A percentile compares a stretch with the other conserved stretches of the same genome.
These are phyloP conservation scores for Istiophorus platypterus DNA, from an alignment of 2,113 vertebrate genomes.

Conservation along the genomic window DNA sequence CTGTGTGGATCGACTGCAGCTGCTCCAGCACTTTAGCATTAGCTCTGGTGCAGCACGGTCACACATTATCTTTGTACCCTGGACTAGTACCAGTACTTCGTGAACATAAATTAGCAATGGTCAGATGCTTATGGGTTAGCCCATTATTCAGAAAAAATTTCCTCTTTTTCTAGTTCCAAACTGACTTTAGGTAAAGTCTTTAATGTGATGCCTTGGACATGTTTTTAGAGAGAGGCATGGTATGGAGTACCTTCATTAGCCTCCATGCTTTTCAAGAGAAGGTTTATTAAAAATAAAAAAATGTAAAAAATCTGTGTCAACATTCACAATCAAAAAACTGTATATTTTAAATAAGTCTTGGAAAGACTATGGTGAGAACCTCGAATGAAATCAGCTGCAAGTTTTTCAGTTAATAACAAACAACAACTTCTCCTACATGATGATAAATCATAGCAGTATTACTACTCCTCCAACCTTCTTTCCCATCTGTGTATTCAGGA, in stretches of 20 bases:
- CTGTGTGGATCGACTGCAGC: neutral
- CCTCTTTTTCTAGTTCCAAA: neutral
- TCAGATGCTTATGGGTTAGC: neutral
- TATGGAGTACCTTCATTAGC: neutral
- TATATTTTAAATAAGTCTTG: too few species aligned
- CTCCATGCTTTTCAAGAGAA: too few species aligned
- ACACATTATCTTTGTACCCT: constrained; percentile 7
- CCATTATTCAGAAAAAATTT: constrained; percentile 1
- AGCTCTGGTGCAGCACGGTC: constrained; percentile 9
- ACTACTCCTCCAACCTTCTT: neutral
- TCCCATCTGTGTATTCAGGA: neutral
- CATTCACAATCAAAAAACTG: too few species aligned
- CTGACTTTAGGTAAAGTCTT: neutral
- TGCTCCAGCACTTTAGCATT: neutral
- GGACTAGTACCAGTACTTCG: neutral
- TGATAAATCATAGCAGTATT: neutral
- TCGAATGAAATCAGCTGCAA: too few species aligned
- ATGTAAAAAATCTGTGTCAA: too few species aligned
- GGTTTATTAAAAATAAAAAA: too few species aligned
- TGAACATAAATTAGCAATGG: constrained; percentile 1
- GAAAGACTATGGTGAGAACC: too few species aligned
- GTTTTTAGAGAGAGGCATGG: neutral
- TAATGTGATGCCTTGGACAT: neutral
- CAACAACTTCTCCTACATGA: too few species aligned
- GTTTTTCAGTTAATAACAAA: too few species aligned